Evolutionary conservation across 2,797 vertebrate species (phyloP), one percentile per base, ranked within the genome.

Genomic region (Esox masquinongy): DNA sequence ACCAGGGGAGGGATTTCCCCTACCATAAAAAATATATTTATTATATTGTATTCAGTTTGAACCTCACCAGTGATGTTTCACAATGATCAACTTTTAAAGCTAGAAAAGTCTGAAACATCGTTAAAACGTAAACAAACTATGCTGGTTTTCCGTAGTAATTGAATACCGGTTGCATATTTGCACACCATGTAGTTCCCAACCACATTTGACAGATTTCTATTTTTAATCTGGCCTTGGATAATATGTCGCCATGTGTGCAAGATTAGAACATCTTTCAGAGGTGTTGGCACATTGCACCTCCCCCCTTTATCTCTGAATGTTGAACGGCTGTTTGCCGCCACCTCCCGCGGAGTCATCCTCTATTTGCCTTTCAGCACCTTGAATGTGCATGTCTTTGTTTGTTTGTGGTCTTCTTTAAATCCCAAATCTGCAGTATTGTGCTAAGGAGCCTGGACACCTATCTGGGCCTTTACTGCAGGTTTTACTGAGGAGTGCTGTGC

Each of bases 381-480:
- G 89, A 89, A 81, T 93, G 56, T 61, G 94, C 94, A 95, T 95
- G 94, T 90, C 59, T 85, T 87, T 84, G 79, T 89, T 86, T 89
- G 77, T 82, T 73, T 39, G 78, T 77, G 76, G 85, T 73, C 74
- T 89, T 76, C 82, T 79, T 50, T 67, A 68, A 80, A 77, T 83
- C 79, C 74, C 88, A 91, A 92, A 92, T 92, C 90, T 94, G 91
- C 92, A 91, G 92, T 93, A 93, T 85, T 84, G 83, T 90, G 87
- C 87, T 77, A 88, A 82, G 82, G 80, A 88, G 89, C 85, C 80
- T 19, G 43, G 82, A 90, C 87, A 85, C 86, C 80, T 86, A 85
- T 88, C 85, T 88, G 82, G 87, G 84, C 88, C 88, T 90, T 89
- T 91, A 92, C 91, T 93, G 92, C 92, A 93, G 91, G 91, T 94